These are phyloP conservation scores for Wasmannia auropunctata DNA, from an alignment of 1,140 invertebrate species.

Conservation along the genomic window DNA sequence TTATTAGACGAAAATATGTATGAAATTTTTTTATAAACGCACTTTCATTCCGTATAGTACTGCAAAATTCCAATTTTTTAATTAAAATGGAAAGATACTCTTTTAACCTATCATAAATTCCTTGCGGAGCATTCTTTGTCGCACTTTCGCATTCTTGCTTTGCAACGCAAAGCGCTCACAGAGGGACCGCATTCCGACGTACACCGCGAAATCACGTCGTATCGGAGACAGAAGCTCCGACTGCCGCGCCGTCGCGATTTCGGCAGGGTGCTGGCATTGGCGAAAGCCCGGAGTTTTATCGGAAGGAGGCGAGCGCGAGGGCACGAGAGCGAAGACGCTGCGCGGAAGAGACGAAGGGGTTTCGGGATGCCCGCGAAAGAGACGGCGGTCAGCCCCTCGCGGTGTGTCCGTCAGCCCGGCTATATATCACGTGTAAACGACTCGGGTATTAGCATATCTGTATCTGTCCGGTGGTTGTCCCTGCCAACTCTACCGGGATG, in stretches of 20 bases:
- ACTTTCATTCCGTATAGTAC: neutral
- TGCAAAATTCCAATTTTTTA: neutral
- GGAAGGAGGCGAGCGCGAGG: neutral
- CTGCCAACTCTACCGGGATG: constrained; percentile 77
- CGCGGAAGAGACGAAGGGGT: constrained; percentile 32
- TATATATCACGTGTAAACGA: constrained; percentile 82
- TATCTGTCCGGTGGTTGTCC: constrained; percentile 79
- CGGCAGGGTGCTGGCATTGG: constrained; percentile 55
- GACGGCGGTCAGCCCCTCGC: constrained; percentile 68
- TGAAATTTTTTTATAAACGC: neutral
- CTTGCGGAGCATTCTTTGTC: neutral
- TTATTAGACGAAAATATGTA: neutral
- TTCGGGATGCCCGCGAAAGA: constrained; percentile 67
- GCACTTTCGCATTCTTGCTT: neutral
- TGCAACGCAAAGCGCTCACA: neutral
- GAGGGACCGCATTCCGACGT: neutral
- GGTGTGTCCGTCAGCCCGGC: constrained; percentile 76
- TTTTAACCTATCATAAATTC: neutral
- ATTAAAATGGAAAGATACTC: neutral
- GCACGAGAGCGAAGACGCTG: neutral
- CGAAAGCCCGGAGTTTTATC: constrained; percentile 30
- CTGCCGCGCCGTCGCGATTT: constrained; percentile 64
- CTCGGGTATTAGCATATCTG: constrained; percentile 81
- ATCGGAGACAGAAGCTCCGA: constrained; percentile 20
- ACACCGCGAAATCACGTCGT: neutral